Base-by-base conservation (phyloP, 1,140 invertebrate species). In the Bombus sibiricus region DNA sequence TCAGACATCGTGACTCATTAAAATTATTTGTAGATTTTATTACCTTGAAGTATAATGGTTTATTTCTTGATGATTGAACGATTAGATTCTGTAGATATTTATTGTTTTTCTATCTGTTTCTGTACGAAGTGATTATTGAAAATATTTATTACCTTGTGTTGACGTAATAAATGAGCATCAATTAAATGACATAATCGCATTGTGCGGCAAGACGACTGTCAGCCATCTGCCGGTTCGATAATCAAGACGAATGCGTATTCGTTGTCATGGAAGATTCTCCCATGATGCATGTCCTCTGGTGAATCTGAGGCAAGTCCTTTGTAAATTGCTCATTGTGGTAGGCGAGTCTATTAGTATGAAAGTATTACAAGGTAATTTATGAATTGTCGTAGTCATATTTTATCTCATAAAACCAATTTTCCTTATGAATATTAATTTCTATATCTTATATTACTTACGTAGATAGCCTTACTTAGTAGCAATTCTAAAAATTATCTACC, bases 241-340 rank as follows among this genome's bases (percentile, higher is more conserved):
- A 66, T 32, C n/a, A 66, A 66, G 62, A 66, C 62, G n/a, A 66
- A 66, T n/a, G n/a, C n/a, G n/a, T 32, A 64, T 32, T 66, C 62
- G n/a, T 66, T n/a, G n/a, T 32, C 62, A 32, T 6, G 15, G n/a
- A 66, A 32, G 62, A 32, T 66, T 32, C 62, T 66, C 2, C 6
- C 0, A 10, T 66, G 62, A 66, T 66, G 62, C 62, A 62, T n/a
- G 4, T 62, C 59, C 59, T 13, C 28, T 13, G 25, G 12, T 13
- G n/a, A 66, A 66, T 66, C 62, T 66, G n/a, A 32, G 13, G 5
- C n/a, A 66, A 32, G 13, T 5, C 15, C 62, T 66, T 66, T 66
- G n/a, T 8, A 32, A 32, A 66, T 37, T 53, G 47, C 18, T 57
- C 59, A 62, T 13, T 28, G 10, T 28, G 28, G 3, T 62, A 59